Evolutionary conservation across 2,888 invertebrate genomes (phyloP).

Genomic region (Apotomis capreana): DNA sequence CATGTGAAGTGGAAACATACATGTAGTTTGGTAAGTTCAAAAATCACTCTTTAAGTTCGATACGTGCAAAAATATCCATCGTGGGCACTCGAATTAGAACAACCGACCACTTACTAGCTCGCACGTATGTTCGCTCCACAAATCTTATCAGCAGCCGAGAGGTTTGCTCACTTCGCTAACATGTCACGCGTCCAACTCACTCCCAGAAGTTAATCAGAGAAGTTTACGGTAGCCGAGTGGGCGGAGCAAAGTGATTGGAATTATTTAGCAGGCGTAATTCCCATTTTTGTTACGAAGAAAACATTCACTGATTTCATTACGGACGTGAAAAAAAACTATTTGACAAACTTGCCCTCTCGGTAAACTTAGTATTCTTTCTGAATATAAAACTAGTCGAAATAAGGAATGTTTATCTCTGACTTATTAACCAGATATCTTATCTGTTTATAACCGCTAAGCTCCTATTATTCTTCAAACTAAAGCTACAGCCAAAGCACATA

Average conservation of each 20-base stretch:
- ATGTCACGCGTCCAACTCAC: constrained; percentile 64
- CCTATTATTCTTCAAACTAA: too few relatives aligned
- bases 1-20: too few relatives aligned
- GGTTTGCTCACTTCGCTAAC: constrained; percentile 56
- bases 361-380: background rate
- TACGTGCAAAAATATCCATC: background rate
- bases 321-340: constrained; percentile 11
- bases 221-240: constrained; percentile 60
- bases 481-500: too few relatives aligned
- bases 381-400: background rate
- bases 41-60: too few relatives aligned
- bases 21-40: too few relatives aligned
- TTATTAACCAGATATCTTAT: too few relatives aligned
- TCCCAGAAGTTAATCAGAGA: constrained; percentile 69
- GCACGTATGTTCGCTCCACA: constrained; percentile 23
- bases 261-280: constrained; percentile 62
- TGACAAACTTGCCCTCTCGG: constrained; percentile 8
- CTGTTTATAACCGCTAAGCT: too few relatives aligned
- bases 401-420: background rate
- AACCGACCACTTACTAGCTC: constrained; percentile 17
- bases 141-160: constrained; percentile 45
- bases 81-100: background rate
- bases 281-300: constrained; percentile 51
- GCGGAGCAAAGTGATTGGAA: constrained; percentile 61
- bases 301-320: constrained; percentile 47